Evolutionary conservation across 2,113 vertebrate species (phyloP).

Genomic region (Etia nguti): DNA sequence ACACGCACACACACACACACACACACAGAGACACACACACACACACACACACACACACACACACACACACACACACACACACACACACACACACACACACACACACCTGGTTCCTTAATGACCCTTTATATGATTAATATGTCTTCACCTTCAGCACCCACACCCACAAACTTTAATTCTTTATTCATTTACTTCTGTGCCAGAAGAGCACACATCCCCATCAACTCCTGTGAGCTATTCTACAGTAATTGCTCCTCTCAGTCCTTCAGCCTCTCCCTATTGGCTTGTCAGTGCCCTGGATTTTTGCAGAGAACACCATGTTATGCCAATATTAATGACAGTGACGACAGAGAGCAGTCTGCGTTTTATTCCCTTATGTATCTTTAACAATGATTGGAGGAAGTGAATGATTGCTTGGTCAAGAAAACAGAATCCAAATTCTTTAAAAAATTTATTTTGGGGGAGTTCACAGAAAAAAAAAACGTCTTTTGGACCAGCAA

Average conservation of each 20-base stretch:
- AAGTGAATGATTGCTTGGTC: background rate
- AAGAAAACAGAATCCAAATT: slow-evolving; percentile 12
- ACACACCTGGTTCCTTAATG: background rate
- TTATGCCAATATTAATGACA: background rate
- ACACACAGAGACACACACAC: background rate
- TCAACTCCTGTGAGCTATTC: slow-evolving; percentile 20
- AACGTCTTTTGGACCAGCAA: background rate
- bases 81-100: background rate
- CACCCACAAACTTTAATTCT: background rate
- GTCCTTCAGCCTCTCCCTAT: background rate
- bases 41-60: background rate
- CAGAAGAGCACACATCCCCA: slow-evolving; percentile 2
- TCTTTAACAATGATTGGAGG: background rate
- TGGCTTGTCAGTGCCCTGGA: background rate
- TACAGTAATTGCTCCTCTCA: slow-evolving; percentile 13
- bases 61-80: background rate
- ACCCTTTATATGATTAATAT: slow-evolving; percentile 1
- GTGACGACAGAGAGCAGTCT: background rate
- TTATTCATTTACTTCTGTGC: background rate
- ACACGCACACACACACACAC: background rate
- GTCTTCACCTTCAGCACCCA: background rate
- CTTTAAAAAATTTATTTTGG: slow-evolving; percentile 8
- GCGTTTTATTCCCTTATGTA: background rate
- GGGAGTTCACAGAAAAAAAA: background rate
- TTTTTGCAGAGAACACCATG: background rate